Percentiles rank a stretch among this genome's conserved stretches.
Evolutionary conservation across 2,888 invertebrate species (phyloP).

Genomic region (Rhingia rostrata): DNA sequence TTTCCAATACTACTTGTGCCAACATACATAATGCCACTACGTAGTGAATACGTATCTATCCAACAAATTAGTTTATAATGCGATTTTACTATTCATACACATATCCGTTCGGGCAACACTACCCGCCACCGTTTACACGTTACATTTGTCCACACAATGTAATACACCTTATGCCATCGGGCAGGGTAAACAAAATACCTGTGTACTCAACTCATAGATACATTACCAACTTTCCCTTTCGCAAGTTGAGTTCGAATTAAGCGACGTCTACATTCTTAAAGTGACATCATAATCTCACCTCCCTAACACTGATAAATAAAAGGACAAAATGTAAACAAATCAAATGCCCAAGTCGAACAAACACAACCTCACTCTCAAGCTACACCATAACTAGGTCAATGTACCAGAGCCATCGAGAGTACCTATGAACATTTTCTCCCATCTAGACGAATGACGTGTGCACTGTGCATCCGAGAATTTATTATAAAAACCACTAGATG

Average conservation of each 20-base stretch:
- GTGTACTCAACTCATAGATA: no score
- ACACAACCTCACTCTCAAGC: constrained; percentile 38
- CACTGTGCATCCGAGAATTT: background rate
- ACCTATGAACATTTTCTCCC: constrained; percentile 12
- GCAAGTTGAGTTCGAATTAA: background rate
- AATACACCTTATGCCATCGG: background rate
- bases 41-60: no score
- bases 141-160: background rate
- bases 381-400: constrained; percentile 44
- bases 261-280: background rate
- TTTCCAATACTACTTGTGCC: no score
- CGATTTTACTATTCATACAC: background rate
- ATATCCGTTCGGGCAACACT: background rate
- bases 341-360: constrained; percentile 17
- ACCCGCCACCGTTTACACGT: background rate
- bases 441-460: background rate
- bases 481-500: constrained; percentile 36
- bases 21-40: no score
- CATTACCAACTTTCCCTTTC: background rate
- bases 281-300: background rate
- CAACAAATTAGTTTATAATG: no score
- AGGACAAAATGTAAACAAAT: constrained; percentile 50
- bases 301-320: background rate
- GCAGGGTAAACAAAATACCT: background rate
- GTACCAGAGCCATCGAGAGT: constrained; percentile 54